Evolutionary conservation across 2,888 invertebrate species (phyloP).

Genomic region (Drosophila borborema): DNA sequence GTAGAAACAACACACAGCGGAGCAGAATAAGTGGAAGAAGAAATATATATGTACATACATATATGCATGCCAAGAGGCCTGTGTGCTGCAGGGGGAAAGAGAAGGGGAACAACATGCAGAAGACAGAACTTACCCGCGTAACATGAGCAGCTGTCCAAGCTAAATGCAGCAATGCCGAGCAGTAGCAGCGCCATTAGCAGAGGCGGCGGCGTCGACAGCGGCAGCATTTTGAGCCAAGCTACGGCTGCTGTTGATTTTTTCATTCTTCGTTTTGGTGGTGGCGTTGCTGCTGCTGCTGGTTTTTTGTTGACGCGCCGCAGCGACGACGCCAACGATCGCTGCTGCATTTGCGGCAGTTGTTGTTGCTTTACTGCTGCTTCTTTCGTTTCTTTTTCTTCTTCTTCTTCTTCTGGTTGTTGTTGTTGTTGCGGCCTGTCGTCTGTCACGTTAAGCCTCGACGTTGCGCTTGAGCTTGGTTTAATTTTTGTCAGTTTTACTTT

Average conservation of each 20-base stretch:
- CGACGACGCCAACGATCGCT: slow-evolving; percentile 72
- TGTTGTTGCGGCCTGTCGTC: slow-evolving; percentile 10
- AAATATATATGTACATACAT: slow-evolving; percentile 15
- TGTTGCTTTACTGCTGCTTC: slow-evolving; percentile 15
- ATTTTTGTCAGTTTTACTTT: slow-evolving; percentile 19
- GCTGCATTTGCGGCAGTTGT: slow-evolving; percentile 70
- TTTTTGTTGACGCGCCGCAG: slow-evolving; percentile 58
- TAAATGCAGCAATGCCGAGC: slow-evolving; percentile 55
- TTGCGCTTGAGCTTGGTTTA: slow-evolving; percentile 24
- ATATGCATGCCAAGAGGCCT: slow-evolving; percentile 5
- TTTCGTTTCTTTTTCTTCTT: slow-evolving; percentile 23
- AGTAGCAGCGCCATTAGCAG: slow-evolving; percentile 47
- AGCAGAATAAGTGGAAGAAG: slow-evolving; percentile 33
- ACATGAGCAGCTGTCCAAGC: slow-evolving; percentile 73
- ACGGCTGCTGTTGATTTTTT: slow-evolving; percentile 10
- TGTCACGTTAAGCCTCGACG: slow-evolving; percentile 18
- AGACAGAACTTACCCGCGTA: slow-evolving; percentile 73
- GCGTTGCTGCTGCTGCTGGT: slow-evolving; percentile 32
- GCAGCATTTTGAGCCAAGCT: slow-evolving; percentile 54
- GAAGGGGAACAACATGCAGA: neutral
- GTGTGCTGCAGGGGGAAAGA: neutral
- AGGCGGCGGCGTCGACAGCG: slow-evolving; percentile 24
- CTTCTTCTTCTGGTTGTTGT: slow-evolving; percentile 27
- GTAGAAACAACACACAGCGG: slow-evolving; percentile 28
- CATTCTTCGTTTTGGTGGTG: slow-evolving; percentile 10